phyloP scores from a whole-genome alignment of 2,113 vertebrate species.

The Carassius gibelio region DNA sequence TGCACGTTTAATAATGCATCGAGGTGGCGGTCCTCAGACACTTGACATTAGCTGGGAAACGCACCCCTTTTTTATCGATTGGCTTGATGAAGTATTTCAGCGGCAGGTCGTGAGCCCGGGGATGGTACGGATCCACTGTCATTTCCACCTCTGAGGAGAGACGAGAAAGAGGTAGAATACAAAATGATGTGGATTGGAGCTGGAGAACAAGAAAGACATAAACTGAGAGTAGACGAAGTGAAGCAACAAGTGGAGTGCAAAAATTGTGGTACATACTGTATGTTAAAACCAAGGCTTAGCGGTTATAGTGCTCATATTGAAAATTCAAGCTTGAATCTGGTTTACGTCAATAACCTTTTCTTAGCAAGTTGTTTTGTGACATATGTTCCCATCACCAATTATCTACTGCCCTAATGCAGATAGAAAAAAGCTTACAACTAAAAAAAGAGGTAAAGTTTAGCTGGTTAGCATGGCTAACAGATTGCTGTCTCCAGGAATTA shows the following conservation, averaged over 20 bases:
- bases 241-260: background rate
- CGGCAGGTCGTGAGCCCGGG: slow-evolving; percentile 4
- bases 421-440: background rate
- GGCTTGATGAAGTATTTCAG: slow-evolving; percentile 49
- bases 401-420: background rate
- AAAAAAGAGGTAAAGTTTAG: background rate
- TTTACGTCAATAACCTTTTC: background rate
- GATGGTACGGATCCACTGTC: slow-evolving; percentile 13
- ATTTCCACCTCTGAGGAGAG: slow-evolving; percentile 16
- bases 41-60: slow-evolving; percentile 46
- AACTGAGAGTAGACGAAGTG: background rate
- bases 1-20: slow-evolving; percentile 59
- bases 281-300: background rate
- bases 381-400: background rate
- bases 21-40: slow-evolving; percentile 32
- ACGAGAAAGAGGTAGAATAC: slow-evolving; percentile 15
- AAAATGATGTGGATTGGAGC: background rate
- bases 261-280: background rate
- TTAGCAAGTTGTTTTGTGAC: background rate
- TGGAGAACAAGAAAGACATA: background rate
- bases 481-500: background rate
- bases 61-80: slow-evolving; percentile 51
- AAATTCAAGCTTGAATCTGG: background rate
- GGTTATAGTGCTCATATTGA: background rate
- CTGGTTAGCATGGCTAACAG: background rate